Evolutionary conservation across 1,140 invertebrate species (phyloP), one percentile per base, ranked within the genome.

Genomic region (Conopomorpha cramerella): DNA sequence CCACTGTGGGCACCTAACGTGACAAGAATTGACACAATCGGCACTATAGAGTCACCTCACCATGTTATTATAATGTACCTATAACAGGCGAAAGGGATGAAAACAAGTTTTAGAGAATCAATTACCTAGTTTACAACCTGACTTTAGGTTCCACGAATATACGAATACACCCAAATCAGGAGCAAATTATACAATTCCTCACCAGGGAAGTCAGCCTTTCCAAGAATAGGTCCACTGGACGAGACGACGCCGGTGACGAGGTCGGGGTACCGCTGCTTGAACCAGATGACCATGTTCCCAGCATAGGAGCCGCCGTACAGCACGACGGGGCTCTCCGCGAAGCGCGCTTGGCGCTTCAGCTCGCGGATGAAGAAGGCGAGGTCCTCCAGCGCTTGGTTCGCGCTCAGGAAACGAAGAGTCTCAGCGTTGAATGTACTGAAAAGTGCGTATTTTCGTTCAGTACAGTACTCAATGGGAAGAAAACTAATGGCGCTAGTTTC

Each of bases 381-480:
- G 71, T 92, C 90, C 2, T 85, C 87, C 10, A 93, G 58, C 1
- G 89, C 89, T 64, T 92, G 89, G 34, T 91, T 84, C 7, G 87
- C 86, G 49, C 76, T 87, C 14, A 92, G 64, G 52, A 85, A 90
- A 16, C 79, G 65, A 26, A 92, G 49, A 49, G 87, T 91, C 36
- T 82, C 77, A 0, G 81, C 62, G 10, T 80, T 81, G 27, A 84
- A 68, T 37, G 84, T 71, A 15, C 84, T 86, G 50, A 28, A 66
- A 72, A 38, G 10, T 29, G n/a, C n/a, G n/a, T n/a, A n/a, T n/a
- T n/a, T n/a, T n/a, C n/a, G n/a, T n/a, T n/a, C n/a, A n/a, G n/a
- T n/a, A n/a, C n/a, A n/a, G n/a, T n/a, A n/a, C n/a, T n/a, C n/a
- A n/a, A n/a, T n/a, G n/a, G n/a, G n/a, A n/a, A n/a, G n/a, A n/a